A percentile compares a stretch with the other conserved stretches of the same genome.
Conservation (phyloP, 2,797 vertebrate species). For the Gastrophryne carolinensis region DNA sequence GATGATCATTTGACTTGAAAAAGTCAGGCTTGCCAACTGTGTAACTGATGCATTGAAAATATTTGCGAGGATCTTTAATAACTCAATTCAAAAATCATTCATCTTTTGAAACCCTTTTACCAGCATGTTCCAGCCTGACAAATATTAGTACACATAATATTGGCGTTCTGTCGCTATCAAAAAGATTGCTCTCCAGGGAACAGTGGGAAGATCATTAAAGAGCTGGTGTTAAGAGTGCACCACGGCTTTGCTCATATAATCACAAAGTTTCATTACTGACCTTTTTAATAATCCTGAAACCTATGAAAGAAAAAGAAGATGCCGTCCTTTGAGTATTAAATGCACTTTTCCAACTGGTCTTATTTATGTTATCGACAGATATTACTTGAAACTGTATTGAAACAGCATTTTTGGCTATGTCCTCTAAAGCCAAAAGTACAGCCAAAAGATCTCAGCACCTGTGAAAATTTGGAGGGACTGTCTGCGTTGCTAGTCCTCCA, state of each 20-base stretch:
- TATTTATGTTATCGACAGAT: conserved; percentile 31
- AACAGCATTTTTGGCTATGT: conserved; percentile 23
- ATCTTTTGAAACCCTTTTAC: conserved; percentile 9
- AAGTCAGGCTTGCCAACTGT: not conserved
- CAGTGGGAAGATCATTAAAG: conserved; percentile 31
- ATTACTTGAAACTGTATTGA: conserved; percentile 28
- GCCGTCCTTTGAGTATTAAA: conserved; percentile 38
- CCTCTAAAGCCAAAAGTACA: not conserved
- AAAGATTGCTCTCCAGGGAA: conserved; percentile 26
- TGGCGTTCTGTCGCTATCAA: conserved; percentile 38
- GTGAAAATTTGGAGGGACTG: not conserved
- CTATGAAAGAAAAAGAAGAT: conserved; percentile 27
- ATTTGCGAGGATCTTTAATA: not conserved
- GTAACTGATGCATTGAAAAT: not conserved
- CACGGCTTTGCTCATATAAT: conserved; percentile 43
- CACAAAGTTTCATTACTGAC: conserved; percentile 45
- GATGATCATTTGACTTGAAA: not conserved
- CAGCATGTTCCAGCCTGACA: conserved; percentile 29
- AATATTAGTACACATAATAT: conserved; percentile 30
- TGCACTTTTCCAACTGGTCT: conserved; percentile 28
- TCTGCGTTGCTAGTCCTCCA: too few relatives aligned
- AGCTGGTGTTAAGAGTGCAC: conserved; percentile 34
- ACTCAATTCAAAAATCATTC: not conserved
- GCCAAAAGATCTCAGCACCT: not conserved
- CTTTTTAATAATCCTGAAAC: conserved; percentile 43